phyloP scores from a whole-genome alignment of 2,888 invertebrate species.

The Adelognathus sp. region DNA sequence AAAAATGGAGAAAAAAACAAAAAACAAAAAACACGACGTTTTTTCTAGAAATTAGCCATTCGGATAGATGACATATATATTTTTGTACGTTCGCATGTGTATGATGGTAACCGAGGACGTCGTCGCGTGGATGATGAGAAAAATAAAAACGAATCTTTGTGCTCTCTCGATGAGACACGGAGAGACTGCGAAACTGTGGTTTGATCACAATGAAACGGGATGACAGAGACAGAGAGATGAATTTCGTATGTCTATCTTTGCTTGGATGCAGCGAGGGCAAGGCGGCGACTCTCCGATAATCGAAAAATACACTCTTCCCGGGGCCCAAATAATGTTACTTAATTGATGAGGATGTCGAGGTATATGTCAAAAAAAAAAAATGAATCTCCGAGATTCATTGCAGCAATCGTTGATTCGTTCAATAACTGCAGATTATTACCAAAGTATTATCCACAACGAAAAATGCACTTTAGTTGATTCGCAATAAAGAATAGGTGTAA shows the following conservation, averaged over 20 bases:
- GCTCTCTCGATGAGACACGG: slow-evolving; percentile 25
- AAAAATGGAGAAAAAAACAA: slow-evolving; percentile 55
- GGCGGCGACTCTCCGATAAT: slow-evolving; percentile 69
- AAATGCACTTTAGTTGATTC: too few species aligned
- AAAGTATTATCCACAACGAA: too few species aligned
- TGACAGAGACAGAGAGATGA: slow-evolving; percentile 46
- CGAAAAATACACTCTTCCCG: slow-evolving; percentile 78
- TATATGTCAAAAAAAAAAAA: slow-evolving; percentile 50
- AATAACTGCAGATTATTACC: too few species aligned
- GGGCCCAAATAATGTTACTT: slow-evolving; percentile 79
- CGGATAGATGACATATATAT: slow-evolving; percentile 80
- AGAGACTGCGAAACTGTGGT: background rate
- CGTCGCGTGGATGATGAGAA: slow-evolving; percentile 53
- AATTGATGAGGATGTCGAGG: slow-evolving; percentile 45
- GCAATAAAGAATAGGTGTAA: too few species aligned
- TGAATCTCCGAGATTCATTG: too few species aligned
- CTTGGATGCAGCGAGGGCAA: slow-evolving; percentile 62
- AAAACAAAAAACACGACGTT: slow-evolving; percentile 70
- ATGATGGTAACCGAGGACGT: slow-evolving; percentile 62
- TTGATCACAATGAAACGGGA: slow-evolving; percentile 5
- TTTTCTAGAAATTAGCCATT: slow-evolving; percentile 78
- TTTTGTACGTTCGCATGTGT: slow-evolving; percentile 79
- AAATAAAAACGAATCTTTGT: too few species aligned
- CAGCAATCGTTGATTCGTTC: too few species aligned
- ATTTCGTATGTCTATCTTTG: too few species aligned